phyloP scores from a whole-genome alignment of 2,888 invertebrate species.

The Plemyria rubiginata region DNA sequence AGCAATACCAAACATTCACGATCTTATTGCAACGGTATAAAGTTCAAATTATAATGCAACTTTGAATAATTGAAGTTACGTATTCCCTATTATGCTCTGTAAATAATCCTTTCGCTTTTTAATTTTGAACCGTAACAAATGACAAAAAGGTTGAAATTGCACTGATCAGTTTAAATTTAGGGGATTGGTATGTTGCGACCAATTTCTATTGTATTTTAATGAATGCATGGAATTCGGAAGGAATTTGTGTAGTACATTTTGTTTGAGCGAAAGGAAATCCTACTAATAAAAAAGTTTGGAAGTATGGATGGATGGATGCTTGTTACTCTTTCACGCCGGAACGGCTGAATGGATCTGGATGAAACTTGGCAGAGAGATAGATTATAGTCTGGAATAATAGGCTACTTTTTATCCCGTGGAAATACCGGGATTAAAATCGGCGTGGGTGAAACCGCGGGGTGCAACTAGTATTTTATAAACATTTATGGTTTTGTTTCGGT shows the following conservation, averaged over 20 bases:
- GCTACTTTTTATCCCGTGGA: too few species aligned
- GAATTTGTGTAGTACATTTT: constrained; percentile 38
- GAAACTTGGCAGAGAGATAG: too few species aligned
- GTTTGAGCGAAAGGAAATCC: constrained; percentile 34
- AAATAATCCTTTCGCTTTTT: constrained; percentile 7
- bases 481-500: constrained; percentile 24
- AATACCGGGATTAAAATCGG: too few species aligned
- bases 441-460: too few species aligned
- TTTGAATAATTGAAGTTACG: constrained; percentile 48
- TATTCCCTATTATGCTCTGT: constrained; percentile 33
- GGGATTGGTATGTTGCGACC: constrained; percentile 37
- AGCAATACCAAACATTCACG: constrained; percentile 34
- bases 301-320: too few species aligned
- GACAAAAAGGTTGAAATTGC: constrained; percentile 17
- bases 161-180: constrained; percentile 20
- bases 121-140: constrained; percentile 14
- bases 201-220: constrained; percentile 40
- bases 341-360: too few species aligned
- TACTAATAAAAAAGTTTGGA: too few species aligned
- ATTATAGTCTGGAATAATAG: too few species aligned
- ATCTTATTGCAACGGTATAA: constrained; percentile 30
- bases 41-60: constrained; percentile 45
- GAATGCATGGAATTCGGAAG: constrained; percentile 45
- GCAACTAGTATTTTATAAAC: constrained; percentile 28
- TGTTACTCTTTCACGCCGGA: too few species aligned